Base-by-base conservation (phyloP, 1,140 invertebrate species). In the Yoshiicerus persimilis region DNA sequence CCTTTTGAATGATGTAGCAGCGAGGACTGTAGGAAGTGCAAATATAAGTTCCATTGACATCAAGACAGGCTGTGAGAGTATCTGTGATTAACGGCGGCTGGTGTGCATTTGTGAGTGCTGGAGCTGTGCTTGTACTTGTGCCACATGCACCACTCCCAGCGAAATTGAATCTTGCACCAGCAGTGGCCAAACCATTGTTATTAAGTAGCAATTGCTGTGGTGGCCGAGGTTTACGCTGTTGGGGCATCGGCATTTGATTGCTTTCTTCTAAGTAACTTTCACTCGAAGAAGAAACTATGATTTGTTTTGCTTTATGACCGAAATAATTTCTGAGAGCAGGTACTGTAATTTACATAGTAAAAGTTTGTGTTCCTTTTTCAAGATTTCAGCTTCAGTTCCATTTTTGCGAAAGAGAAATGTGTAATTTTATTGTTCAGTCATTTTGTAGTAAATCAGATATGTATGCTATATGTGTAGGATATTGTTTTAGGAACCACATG, bases 1-100 rank as follows among this genome's bases (percentile, higher is more conserved):
- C 94, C 93, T 94, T 94, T 91, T 94, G 94, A 66, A 94, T 94
- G 90, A 94, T 94, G 92, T 94, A 94, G 91, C 94, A 94, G 70
- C 94, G 91, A 4, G 94, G 94, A 90, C 93, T 94, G 92, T 94
- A 94, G 3, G 94, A 93, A 23, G 94, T 94, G 91, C 94, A 94
- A 86, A 94, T 93, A 92, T 94, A 94, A 25, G 94, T 94, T 39
- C 94, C 93, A 90, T 94, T 93, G 11, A 93, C 93, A 89, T 94
- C 94, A 9, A 94, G 91, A 90, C 93, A 94, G 30, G 93, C 93
- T 10, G 92, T 92, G 34, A 94, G 90, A 16, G 93, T 93, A 87
- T 94, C 93, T 4, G 90, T 90, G 41, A 91, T 90, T 32, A 88
- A 90, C 36, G 86, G 91, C 56, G 89, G 91, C 32, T 88, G 89